Conservation (phyloP, 2,113 vertebrate species). For the Silurus meridionalis region DNA sequence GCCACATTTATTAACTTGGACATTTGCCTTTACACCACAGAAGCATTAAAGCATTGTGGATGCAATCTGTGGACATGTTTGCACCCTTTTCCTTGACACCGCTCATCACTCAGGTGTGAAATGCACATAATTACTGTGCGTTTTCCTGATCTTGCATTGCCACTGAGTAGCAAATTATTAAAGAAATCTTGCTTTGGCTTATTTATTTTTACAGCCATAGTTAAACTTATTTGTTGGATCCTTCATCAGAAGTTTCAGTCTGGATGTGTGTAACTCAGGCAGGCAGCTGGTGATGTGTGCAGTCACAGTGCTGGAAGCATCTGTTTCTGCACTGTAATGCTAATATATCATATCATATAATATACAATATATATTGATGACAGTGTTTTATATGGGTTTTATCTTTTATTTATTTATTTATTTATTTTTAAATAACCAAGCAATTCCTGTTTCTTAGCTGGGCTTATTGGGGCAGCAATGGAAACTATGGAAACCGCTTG, state of each 20-base stretch:
- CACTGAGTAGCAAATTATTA: not conserved
- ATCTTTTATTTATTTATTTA: not conserved
- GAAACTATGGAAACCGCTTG: constrained; percentile 50
- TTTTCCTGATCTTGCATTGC: not conserved
- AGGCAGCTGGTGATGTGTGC: not conserved
- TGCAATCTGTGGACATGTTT: not conserved
- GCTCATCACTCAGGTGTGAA: not conserved
- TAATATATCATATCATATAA: not conserved
- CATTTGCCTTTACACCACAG: not conserved
- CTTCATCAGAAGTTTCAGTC: not conserved
- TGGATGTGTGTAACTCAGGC: not conserved
- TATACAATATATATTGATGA: not conserved
- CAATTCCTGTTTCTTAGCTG: constrained; percentile 36
- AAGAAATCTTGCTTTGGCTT: not conserved
- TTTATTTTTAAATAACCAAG: not conserved
- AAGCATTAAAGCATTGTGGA: not conserved
- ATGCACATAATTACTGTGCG: not conserved
- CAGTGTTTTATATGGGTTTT: not conserved
- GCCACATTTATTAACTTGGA: not conserved
- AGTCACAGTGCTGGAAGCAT: not conserved
- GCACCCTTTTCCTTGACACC: not conserved
- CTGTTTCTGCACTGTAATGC: not conserved
- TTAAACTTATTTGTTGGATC: not conserved
- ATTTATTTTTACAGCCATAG: not conserved
- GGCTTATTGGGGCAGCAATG: constrained; percentile 14